Evolutionary conservation across 2,888 invertebrate genomes (phyloP), one percentile per base, ranked within the genome.

Genomic region (Boloria selene): DNA sequence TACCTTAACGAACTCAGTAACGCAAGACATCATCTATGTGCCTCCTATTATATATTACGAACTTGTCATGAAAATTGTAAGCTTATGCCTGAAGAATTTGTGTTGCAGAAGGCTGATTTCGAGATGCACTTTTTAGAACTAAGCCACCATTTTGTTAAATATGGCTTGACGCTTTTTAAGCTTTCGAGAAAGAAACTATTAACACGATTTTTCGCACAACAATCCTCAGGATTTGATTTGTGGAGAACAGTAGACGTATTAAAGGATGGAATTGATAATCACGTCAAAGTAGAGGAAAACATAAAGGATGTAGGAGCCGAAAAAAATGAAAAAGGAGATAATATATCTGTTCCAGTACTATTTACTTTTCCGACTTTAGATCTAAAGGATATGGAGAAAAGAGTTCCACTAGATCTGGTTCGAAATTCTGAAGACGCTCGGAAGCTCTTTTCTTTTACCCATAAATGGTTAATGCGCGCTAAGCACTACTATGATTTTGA

Each of bases 21-120:
- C 71, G 94, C 95, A 3, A 85, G 95, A 49, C 95, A 96, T 80
- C 95, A 96, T 79, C 85, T 96, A 67, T 93, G 93, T 73, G 94
- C 94, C 49, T 93, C 95, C 0, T 92, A 93, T 74, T 86, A 91
- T 69, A 90, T 95, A 10, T 78, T 95, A 50, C 85, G 92, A 63
- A 92, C 93, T 7, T 91, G 94, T 72, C 94, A 94, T 75, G 89
- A 90, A 52, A 90, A 91, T 69, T 88, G 92, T 71, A 88, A 89
- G 68, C 83, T 91, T 10, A 83, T 89, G 72, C 89, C 91, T 1
- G 87, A 88, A 74, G 88, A 91, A 69, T 89, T 90, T 66, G 79
- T 90, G 0, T 65, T 83, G 4, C 85, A 86, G 74, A 86, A 86
- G 72, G 82, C 90, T 63, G 82, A 85, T 67, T 91, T 90, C 22